These are phyloP conservation scores for Isurus oxyrinchus DNA, from an alignment of 2,113 vertebrate species.

Conservation along the genomic window DNA sequence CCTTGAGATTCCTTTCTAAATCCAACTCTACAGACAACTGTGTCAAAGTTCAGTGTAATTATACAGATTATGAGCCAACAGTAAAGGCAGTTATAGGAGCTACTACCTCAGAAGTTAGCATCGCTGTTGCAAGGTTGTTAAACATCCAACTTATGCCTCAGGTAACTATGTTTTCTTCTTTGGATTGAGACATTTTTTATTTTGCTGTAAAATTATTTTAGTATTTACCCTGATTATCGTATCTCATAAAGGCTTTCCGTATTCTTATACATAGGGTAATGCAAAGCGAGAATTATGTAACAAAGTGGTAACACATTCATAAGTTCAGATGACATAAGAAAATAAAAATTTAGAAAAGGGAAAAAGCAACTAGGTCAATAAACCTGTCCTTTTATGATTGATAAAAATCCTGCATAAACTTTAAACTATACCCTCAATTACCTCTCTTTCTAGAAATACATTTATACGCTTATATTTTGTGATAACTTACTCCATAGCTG, in stretches of 20 bases:
- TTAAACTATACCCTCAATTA: not conserved
- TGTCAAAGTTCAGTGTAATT: constrained; percentile 50
- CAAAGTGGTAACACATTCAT: not conserved
- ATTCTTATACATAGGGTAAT: not conserved
- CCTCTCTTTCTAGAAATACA: not conserved
- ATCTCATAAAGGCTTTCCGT: not conserved
- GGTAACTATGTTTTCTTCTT: constrained; percentile 48
- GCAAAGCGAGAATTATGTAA: not conserved
- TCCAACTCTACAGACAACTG: constrained; percentile 48
- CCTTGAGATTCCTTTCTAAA: constrained; percentile 58
- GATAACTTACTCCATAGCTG: not conserved
- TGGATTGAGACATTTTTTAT: not conserved
- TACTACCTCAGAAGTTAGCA: constrained; percentile 68
- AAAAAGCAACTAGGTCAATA: not conserved
- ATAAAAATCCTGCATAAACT: not conserved
- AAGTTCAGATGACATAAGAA: not conserved
- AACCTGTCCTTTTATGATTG: not conserved
- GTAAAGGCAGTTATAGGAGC: constrained; percentile 66
- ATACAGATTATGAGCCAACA: constrained; percentile 50
- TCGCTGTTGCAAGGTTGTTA: constrained; percentile 68
- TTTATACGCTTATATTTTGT: not conserved
- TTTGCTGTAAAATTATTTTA: not conserved
- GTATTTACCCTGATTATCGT: not conserved
- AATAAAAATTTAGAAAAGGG: not conserved
- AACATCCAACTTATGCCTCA: constrained; percentile 75